Evolutionary conservation across 2,797 vertebrate species (phyloP), one percentile per base, ranked within the genome.

Genomic region (Cyclura pinguis): DNA sequence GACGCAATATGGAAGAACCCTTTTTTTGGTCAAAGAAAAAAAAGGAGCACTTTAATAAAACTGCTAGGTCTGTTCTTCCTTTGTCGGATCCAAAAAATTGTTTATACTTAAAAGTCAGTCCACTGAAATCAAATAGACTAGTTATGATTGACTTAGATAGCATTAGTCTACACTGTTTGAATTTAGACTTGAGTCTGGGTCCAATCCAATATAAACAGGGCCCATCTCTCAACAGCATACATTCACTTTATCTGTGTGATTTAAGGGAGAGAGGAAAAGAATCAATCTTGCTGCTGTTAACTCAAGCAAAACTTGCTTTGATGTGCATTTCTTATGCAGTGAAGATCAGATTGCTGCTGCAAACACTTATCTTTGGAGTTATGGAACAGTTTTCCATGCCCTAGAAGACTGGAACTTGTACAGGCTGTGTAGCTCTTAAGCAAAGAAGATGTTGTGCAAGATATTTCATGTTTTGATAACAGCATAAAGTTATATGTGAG

Each of bases 391-490:
- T 88, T 80, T 87, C 18, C 14, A 81, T 74, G 57, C 38, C 90
- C 64, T 64, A 92, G 93, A 93, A 81, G 59, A 62, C 59, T 62
- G 6, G 59, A 22, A 62, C 20, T 62, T 62, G 59, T 62, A 62
- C 22, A 22, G 4, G 59, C 93, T 93, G 87, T 92, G 80, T 94
- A 88, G 62, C 50, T 88, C 95, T 96, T 95, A 81, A 50, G 47
- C 89, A 95, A 94, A 91, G 80, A 93, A 92, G 90, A 93, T 90
- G 73, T 88, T 86, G 91, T 90, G 91, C 35, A 89, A 94, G 84
- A 29, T 87, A 85, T 92, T 95, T 95, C 93, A 94, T 96, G 95
- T 96, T 92, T 94, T 93, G 92, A 89, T 77, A 85, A 91, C 87
- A 87, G 3, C 80, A 80, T 85, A 94, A 94, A 94, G 76, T 77